Evolutionary conservation across 2,797 vertebrate species (phyloP), one percentile per base, ranked within the genome.

Genomic region (Strix occidentalis): DNA sequence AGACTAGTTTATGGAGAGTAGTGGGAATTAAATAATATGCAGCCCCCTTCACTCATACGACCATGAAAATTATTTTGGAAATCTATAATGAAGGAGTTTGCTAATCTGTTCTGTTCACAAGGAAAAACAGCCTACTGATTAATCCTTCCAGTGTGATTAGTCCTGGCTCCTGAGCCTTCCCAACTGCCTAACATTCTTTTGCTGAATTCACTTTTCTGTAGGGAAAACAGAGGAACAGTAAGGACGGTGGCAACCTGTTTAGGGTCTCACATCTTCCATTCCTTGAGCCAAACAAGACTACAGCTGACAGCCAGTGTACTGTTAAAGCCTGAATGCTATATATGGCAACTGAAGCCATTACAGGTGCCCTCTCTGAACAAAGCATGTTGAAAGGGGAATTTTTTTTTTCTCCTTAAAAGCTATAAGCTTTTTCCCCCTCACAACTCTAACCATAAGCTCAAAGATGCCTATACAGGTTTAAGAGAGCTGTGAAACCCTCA

Each of bases 211-310:
- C 10, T 84, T 50, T 72, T 69, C 37, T n/a, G 18, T 9, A 65
- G 29, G 16, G n/a, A 58, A 66, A 69, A 50, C 6, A 41, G 17
- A 13, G 29, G 10, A 84, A 60, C 1, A 56, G 21, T 50, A 76
- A 48, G 50, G 26, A 63, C 21, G 11, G 6, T 15, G 28, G 28
- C 19, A 33, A 33, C 33, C 31, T 48, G 4, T 71, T 54, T 43
- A 66, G 26, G 26, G 6, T 77, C 28, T 80, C 1, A 0, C 20
- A n/a, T 77, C 25, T 80, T 1, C 0, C 20, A n/a, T 54, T 29
- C 25, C 54, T 76, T 26, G 35, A 76, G 28, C 13, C 35, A 79
- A 82, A 43, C 15, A 75, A 39, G 48, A 41, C 17, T 33, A 35
- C 43, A 78, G 41, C 17, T 31, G 45, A 71, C 23, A 66, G 39